A percentile compares a stretch with the other conserved stretches of the same genome.
phyloP scores from a whole-genome alignment of 2,797 vertebrate genomes.

The Tauraco hartlaubi region DNA sequence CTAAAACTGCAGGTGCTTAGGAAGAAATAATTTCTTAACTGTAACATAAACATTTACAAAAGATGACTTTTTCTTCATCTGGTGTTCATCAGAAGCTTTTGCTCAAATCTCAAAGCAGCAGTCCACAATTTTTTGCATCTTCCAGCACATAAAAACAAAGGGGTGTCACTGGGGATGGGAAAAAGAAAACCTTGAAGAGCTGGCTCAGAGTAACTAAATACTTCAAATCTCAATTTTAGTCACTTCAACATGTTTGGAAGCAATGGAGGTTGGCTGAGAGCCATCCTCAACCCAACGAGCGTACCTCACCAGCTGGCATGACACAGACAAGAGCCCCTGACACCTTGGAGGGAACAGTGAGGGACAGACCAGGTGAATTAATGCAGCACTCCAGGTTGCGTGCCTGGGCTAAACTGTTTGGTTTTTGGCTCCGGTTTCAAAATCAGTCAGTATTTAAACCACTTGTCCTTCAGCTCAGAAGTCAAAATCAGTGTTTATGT shows the following conservation, averaged over 20 bases:
- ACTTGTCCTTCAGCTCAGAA: not conserved
- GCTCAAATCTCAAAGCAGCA: slow-evolving; percentile 21
- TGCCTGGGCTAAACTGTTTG: slow-evolving; percentile 33
- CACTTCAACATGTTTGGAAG: slow-evolving; percentile 64
- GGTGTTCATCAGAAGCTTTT: slow-evolving; percentile 40
- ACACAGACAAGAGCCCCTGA: slow-evolving; percentile 54
- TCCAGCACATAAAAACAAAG: not conserved
- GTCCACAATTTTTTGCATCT: slow-evolving; percentile 10
- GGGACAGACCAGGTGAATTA: slow-evolving; percentile 45
- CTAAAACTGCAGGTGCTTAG: slow-evolving; percentile 13
- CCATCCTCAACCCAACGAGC: slow-evolving; percentile 54
- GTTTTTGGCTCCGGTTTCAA: not conserved
- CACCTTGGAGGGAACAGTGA: slow-evolving; percentile 33
- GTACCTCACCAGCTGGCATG: slow-evolving; percentile 57
- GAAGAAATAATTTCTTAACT: slow-evolving; percentile 48
- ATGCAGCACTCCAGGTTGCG: not conserved
- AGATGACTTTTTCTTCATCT: slow-evolving; percentile 8
- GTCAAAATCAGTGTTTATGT: slow-evolving; percentile 27
- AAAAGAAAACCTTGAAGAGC: slow-evolving; percentile 36
- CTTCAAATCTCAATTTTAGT: slow-evolving; percentile 53
- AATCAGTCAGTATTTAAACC: not conserved
- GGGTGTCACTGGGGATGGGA: not conserved
- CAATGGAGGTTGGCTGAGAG: slow-evolving; percentile 20
- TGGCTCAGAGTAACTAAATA: slow-evolving; percentile 50
- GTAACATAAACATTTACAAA: slow-evolving; percentile 35